These are phyloP conservation scores for Aselliscus stoliczkanus DNA, from an alignment of 2,797 vertebrate genomes.

Conservation along the genomic window DNA sequence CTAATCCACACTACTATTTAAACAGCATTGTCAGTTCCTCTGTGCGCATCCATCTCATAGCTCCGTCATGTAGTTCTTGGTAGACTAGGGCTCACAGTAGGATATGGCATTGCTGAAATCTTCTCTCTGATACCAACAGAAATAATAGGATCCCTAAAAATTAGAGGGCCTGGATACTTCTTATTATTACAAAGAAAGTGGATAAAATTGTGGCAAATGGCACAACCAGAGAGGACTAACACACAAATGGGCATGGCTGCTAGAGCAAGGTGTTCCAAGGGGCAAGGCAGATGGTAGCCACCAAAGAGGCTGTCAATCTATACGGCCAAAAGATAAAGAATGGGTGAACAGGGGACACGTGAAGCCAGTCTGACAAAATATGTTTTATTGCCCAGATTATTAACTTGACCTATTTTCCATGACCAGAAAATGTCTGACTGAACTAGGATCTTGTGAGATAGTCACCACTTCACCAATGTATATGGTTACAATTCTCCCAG, in stretches of 20 bases:
- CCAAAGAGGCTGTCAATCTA: neutral
- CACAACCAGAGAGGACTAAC: too few relatives aligned
- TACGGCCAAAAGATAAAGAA: neutral
- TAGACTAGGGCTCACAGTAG: neutral
- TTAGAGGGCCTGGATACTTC: neutral
- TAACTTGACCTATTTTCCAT: neutral
- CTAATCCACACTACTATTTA: neutral
- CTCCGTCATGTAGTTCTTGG: too few relatives aligned
- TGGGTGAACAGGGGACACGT: neutral
- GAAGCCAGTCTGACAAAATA: neutral
- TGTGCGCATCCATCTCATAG: neutral
- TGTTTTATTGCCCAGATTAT: neutral
- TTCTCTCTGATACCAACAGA: neutral
- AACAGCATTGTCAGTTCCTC: neutral
- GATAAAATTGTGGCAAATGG: neutral
- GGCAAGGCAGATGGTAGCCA: neutral
- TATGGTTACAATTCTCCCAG: neutral
- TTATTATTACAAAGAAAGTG: neutral
- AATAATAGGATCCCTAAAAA: neutral
- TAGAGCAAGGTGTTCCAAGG: accelerated
- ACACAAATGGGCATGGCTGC: neutral
- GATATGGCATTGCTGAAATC: neutral
- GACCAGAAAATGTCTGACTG: neutral
- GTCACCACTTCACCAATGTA: neutral
- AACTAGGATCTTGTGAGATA: neutral